phyloP scores from a whole-genome alignment of 2,888 invertebrate species.

The Punctoribates punctum region DNA sequence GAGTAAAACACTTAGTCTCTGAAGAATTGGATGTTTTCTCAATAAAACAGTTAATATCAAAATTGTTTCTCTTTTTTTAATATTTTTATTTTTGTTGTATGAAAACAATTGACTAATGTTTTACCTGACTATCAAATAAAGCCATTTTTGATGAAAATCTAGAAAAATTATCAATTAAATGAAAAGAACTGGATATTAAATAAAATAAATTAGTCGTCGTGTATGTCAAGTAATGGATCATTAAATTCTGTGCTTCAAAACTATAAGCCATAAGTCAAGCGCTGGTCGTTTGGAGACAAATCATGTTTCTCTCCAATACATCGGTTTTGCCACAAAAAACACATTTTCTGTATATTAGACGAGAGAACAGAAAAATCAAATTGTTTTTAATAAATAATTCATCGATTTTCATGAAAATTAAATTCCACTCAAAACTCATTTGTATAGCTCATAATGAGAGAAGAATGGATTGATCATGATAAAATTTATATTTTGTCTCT shows the following conservation, averaged over 20 bases:
- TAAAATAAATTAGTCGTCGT: not conserved
- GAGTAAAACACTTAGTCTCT: too few relatives aligned
- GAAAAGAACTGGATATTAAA: not conserved
- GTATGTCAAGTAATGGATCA: conserved; percentile 24
- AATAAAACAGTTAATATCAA: not conserved
- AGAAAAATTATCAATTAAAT: too few relatives aligned
- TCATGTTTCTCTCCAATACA: not conserved
- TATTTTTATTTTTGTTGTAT: not conserved
- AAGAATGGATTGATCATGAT: too few relatives aligned
- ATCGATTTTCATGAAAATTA: not conserved
- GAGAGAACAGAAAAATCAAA: not conserved
- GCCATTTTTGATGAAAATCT: not conserved
- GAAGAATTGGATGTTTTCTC: too few relatives aligned
- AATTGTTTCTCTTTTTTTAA: not conserved
- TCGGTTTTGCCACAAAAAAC: not conserved
- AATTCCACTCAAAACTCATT: too few relatives aligned
- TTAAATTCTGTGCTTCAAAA: not conserved
- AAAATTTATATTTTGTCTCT: too few relatives aligned
- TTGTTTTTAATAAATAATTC: not conserved
- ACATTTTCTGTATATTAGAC: not conserved
- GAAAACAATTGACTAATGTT: not conserved
- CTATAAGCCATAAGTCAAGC: not conserved
- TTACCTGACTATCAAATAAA: not conserved
- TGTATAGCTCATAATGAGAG: too few relatives aligned
- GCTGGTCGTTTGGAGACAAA: not conserved